Conservation (phyloP, 2,113 vertebrate species). For the Callaeas wilsoni region DNA sequence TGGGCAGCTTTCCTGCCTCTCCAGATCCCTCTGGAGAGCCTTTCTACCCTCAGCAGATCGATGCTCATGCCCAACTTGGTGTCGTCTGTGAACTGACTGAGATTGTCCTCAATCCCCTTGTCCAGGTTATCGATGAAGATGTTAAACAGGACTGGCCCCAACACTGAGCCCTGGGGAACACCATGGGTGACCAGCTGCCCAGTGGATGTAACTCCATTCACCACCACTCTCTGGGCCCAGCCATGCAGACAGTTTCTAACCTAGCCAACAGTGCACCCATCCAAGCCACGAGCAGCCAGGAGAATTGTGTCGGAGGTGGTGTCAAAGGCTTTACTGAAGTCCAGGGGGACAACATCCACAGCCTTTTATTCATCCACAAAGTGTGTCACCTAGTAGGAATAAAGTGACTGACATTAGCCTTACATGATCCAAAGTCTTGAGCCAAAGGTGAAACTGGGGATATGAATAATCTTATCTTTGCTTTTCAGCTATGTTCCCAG, state of each 20-base stretch:
- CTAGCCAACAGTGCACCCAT: too few relatives aligned
- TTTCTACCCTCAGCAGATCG: neutral
- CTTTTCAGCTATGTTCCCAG: neutral
- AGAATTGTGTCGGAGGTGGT: neutral
- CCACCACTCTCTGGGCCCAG: neutral
- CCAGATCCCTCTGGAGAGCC: neutral
- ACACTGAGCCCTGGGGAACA: neutral
- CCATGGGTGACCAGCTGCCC: too few relatives aligned
- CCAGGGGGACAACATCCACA: neutral
- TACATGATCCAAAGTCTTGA: neutral
- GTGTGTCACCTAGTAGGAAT: neutral
- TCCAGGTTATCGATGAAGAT: neutral
- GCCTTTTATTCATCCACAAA: neutral
- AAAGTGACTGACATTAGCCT: neutral
- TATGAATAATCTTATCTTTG: neutral
- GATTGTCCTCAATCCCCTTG: neutral
- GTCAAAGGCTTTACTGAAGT: neutral
- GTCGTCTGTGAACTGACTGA: neutral
- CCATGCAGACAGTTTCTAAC: neutral
- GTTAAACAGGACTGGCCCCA: neutral
- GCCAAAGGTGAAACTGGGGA: neutral
- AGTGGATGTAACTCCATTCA: neutral
- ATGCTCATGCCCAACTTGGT: accelerated
- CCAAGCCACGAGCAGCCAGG: neutral
- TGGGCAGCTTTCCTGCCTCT: neutral